Conservation (phyloP, 2,888 invertebrate genomes). For the Volucella zonaria region DNA sequence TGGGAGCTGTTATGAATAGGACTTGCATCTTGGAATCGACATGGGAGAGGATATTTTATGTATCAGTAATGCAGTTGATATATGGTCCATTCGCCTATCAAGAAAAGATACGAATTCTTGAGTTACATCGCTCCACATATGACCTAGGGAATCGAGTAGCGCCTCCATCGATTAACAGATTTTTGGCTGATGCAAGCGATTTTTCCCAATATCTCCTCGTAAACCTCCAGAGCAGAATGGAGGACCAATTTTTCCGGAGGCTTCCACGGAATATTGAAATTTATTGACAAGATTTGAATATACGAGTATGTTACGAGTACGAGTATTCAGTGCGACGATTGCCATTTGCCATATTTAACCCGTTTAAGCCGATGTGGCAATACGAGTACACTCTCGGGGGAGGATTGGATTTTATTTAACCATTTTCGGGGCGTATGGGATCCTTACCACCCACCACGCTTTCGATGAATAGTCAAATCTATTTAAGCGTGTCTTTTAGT, state of each 20-base stretch:
- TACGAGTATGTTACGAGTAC: slow-evolving; percentile 23
- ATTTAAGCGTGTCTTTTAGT: slow-evolving; percentile 24
- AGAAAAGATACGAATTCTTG: background rate
- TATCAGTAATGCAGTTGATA: too few species aligned
- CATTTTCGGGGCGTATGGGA: background rate
- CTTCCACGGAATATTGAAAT: background rate
- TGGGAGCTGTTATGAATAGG: slow-evolving; percentile 32
- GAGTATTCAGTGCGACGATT: too few species aligned
- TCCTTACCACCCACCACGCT: background rate
- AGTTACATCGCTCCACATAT: background rate
- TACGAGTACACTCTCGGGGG: background rate
- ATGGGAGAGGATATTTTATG: slow-evolving; percentile 11
- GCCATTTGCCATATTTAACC: slow-evolving; percentile 15
- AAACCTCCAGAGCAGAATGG: background rate
- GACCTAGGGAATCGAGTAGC: background rate
- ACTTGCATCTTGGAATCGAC: slow-evolving; percentile 27
- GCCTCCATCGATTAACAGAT: background rate
- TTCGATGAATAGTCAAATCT: slow-evolving; percentile 12
- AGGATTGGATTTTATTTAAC: slow-evolving; percentile 16
- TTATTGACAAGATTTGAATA: slow-evolving; percentile 25
- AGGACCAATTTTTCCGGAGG: too few species aligned
- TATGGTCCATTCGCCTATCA: too few species aligned
- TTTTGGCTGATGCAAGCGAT: background rate
- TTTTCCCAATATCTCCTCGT: background rate
- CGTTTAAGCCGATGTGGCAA: slow-evolving; percentile 8